Evolutionary conservation across 2,113 vertebrate species (phyloP), one percentile per base, ranked within the genome.

Genomic region (Lophura nycthemera): DNA sequence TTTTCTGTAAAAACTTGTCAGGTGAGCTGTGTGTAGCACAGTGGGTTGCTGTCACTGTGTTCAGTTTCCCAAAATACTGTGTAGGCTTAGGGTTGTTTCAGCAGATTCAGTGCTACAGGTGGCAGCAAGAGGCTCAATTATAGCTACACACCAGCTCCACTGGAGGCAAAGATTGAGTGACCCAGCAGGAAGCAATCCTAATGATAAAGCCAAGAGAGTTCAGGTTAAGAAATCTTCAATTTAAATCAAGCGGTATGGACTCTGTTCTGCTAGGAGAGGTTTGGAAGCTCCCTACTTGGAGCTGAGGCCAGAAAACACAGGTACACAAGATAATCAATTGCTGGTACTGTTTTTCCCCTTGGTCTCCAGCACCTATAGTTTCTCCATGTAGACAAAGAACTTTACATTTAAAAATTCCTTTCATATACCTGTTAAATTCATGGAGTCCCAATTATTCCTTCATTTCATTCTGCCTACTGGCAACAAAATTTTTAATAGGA

Each of bases 171-270:
- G 86, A 81, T 65, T 64, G 87, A 88, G 52, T 38, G 67, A 85
- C 76, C 43, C 79, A 88, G 69, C 69, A 71, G 88, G 79, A 80
- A 90, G 24, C 90, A 69, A 89, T 86, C 40, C 34, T 75, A 69
- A 42, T 73, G 69, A 60, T 88, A 24, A 93, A 94, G 72, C 73
- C 56, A 80, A 54, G 56, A 50, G 45, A 81, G 45, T 80, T 95
- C 72, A 77, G 30, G 78, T 77, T 83, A 76, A 92, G 59, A 90
- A 85, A 32, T 80, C n/a, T 80, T 87, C 60, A 14, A 73, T 94
- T 95, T 89, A 74, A 83, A 91, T 75, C 45, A 71, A 92, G 79
- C 50, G 42, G 36, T 59, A 16, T 83, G 88, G 63, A 40, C 34
- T 70, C 38, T 80, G 60, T 60, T 91, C 50, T 92, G 17, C n/a